phyloP scores from a whole-genome alignment of 2,113 vertebrate genomes.

The Psittacula cyanocephala region DNA sequence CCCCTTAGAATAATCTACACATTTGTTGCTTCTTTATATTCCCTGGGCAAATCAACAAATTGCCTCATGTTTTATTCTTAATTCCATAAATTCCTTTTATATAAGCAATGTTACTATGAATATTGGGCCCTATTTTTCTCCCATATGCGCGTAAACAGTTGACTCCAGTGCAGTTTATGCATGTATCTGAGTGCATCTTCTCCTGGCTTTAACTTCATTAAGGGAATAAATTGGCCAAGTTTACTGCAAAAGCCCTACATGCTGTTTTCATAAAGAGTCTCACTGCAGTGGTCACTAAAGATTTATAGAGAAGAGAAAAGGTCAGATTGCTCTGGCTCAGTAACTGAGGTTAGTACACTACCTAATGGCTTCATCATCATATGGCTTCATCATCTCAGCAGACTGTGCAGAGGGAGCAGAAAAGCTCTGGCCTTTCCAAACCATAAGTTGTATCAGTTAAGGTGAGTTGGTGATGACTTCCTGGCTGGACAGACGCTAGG shows the following conservation, averaged over 20 bases:
- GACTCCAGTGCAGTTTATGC: not conserved
- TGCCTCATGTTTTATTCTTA: constrained; percentile 65
- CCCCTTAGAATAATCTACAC: constrained; percentile 25
- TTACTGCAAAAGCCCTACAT: not conserved
- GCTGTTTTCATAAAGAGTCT: not conserved
- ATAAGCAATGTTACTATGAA: not conserved
- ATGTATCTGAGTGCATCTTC: not conserved
- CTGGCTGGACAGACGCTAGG: not conserved
- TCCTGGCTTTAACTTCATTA: not conserved
- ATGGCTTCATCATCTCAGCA: not conserved
- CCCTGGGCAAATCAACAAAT: constrained; percentile 54
- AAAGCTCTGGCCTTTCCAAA: not conserved
- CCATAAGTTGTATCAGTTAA: accelerated
- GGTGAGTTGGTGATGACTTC: not conserved
- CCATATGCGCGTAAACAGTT: not conserved
- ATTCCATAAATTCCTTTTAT: constrained; percentile 37
- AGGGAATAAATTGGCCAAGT: not conserved
- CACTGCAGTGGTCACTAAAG: not conserved
- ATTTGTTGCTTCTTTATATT: constrained; percentile 13
- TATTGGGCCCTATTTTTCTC: not conserved
- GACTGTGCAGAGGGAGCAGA: not conserved
- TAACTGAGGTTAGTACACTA: not conserved
- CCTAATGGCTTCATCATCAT: not conserved
- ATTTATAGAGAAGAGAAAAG: not conserved
- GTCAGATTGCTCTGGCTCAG: not conserved